phyloP scores from a whole-genome alignment of 2,797 vertebrate species.

The Myotis findleyi region DNA sequence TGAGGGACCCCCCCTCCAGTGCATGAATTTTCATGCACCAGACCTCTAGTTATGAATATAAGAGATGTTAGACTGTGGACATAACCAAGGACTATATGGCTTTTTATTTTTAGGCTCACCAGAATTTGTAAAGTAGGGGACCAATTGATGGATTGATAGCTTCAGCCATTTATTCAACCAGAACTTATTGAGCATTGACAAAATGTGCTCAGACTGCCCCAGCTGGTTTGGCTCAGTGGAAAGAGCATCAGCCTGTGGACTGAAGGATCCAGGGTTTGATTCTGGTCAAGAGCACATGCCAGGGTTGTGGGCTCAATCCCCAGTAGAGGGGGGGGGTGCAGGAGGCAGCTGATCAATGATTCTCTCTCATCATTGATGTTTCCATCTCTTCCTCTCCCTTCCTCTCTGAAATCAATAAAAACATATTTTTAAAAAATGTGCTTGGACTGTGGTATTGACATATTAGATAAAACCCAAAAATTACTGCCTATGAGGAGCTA shows the following conservation, averaged over 20 bases:
- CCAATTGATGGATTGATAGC: neutral
- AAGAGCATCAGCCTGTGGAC: no score
- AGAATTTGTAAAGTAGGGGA: neutral
- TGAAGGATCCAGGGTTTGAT: no score
- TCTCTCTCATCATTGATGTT: no score
- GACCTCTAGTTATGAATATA: neutral
- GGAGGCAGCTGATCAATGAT: no score
- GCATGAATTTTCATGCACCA: no score
- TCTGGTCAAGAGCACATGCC: no score
- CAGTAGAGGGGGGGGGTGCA: no score
- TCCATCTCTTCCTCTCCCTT: no score
- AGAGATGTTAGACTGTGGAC: neutral
- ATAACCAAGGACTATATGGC: neutral
- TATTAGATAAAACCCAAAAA: neutral
- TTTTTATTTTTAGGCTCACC: neutral
- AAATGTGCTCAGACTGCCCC: neutral
- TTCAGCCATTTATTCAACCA: neutral
- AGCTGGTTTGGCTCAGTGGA: no score
- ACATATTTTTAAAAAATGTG: neutral
- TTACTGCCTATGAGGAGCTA: neutral
- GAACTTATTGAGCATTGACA: neutral
- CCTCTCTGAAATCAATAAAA: no score
- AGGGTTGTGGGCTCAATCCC: no score
- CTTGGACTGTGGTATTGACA: neutral
- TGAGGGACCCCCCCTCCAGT: no score